These are phyloP conservation scores for Iphiclides podalirius DNA, from an alignment of 2,888 invertebrate species.

Conservation along the genomic window DNA sequence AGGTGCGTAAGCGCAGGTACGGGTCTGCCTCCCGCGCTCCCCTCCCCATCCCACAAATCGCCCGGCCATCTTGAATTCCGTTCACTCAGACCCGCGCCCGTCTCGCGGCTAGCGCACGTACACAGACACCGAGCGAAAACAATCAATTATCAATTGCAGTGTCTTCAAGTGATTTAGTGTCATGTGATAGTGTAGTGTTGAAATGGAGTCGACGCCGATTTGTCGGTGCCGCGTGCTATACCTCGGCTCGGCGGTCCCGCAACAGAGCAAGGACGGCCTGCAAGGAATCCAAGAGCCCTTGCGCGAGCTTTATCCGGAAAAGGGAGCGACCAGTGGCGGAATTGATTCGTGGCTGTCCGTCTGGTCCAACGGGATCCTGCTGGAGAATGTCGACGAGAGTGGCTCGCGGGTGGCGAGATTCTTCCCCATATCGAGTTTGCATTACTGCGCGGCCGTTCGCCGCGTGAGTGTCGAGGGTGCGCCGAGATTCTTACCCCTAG, in stretches of 20 bases:
- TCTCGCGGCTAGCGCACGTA: conserved; percentile 67
- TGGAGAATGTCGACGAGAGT: conserved; percentile 98
- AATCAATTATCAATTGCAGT: conserved; percentile 45
- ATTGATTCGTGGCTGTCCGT: conserved; percentile 98
- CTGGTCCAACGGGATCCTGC: conserved; percentile 96
- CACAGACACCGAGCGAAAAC: conserved; percentile 36
- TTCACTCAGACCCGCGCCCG: conserved; percentile 75
- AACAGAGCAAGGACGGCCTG: conserved; percentile 98
- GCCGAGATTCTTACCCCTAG: conserved; percentile 95
- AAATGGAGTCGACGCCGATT: conserved; percentile 92
- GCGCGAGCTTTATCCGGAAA: conserved; percentile 96
- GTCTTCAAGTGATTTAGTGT: conserved; percentile 61
- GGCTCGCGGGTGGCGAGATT: conserved; percentile 96
- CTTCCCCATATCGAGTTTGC: conserved; percentile 96
- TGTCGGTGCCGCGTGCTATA: conserved; percentile 98
- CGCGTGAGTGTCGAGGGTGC: conserved; percentile 88
- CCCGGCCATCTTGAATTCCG: conserved; percentile 76
- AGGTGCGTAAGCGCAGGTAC: conserved; percentile 72
- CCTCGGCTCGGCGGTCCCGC: conserved; percentile 97
- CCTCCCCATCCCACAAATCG: conserved; percentile 35
- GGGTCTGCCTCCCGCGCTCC: conserved; percentile 31
- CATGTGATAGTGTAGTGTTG: conserved; percentile 73
- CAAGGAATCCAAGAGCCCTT: conserved; percentile 98
- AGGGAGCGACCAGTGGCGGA: conserved; percentile 93
- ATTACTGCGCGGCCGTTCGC: conserved; percentile 97